Evolutionary conservation across 1,140 invertebrate species (phyloP).

Genomic region (Trichomalopsis sarcophagae): DNA sequence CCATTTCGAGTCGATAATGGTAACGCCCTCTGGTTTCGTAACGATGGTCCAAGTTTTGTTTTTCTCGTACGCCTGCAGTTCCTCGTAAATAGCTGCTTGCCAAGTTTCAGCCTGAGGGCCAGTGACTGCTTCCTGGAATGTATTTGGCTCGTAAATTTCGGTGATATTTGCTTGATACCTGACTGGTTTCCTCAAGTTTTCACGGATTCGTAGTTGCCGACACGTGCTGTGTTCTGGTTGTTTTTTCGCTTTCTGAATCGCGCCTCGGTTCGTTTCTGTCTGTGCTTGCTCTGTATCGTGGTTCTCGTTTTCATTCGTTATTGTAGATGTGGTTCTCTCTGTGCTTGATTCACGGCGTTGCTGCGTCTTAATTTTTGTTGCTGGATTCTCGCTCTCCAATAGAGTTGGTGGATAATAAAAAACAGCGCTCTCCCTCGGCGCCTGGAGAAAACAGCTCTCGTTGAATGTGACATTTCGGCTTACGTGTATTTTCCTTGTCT

Average conservation of each 20-base stretch:
- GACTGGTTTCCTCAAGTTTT: not conserved
- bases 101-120: conserved; percentile 54
- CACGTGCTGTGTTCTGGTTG: too few relatives aligned
- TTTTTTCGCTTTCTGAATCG: too few relatives aligned
- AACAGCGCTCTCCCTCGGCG: too few relatives aligned
- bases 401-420: too few relatives aligned
- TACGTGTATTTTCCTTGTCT: not conserved
- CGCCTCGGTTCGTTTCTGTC: too few relatives aligned
- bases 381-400: too few relatives aligned
- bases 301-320: too few relatives aligned
- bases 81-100: conserved; percentile 64
- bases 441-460: too few relatives aligned
- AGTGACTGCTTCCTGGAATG: conserved; percentile 48
- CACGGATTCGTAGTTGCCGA: not conserved
- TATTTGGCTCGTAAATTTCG: not conserved
- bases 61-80: conserved; percentile 59
- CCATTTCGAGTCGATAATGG: conserved; percentile 62
- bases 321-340: too few relatives aligned
- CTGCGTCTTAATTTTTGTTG: too few relatives aligned
- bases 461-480: not conserved
- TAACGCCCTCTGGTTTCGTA: conserved; percentile 37
- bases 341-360: too few relatives aligned
- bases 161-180: not conserved
- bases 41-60: conserved; percentile 65
- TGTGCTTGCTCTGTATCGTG: too few relatives aligned